Conservation (phyloP, 2,888 invertebrate genomes). For the Nudaria mundana region DNA sequence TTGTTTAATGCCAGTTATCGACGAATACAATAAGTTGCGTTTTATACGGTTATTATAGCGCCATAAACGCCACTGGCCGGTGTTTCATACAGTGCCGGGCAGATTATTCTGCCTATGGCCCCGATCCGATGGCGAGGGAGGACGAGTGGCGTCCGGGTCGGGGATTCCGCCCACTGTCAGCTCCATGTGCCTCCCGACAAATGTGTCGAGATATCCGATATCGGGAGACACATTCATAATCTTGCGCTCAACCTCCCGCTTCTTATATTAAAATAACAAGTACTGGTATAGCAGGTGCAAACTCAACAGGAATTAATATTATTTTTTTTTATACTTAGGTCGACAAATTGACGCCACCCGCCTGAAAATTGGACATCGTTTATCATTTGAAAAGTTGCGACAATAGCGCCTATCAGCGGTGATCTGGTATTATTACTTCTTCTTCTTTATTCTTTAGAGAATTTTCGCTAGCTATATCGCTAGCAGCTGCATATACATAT, state of each 20-base stretch:
- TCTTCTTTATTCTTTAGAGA: too few species aligned
- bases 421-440: too few species aligned
- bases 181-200: constrained; percentile 75
- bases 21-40: constrained; percentile 79
- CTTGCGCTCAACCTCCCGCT: constrained; percentile 69
- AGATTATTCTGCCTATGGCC: constrained; percentile 74
- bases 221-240: constrained; percentile 80
- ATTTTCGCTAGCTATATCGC: too few species aligned
- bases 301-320: constrained; percentile 60
- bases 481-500: too few species aligned
- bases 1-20: constrained; percentile 76
- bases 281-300: constrained; percentile 61
- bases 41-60: constrained; percentile 81
- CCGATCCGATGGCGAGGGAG: constrained; percentile 46
- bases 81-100: constrained; percentile 78
- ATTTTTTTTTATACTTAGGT: too few species aligned
- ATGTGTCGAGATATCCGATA: constrained; percentile 79
- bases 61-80: constrained; percentile 79
- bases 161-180: constrained; percentile 63
- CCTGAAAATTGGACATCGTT: constrained; percentile 44
- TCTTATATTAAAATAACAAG: constrained; percentile 75
- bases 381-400: too few species aligned
- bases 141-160: constrained; percentile 21
- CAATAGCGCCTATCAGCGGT: too few species aligned
- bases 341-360: too few species aligned